Conservation (phyloP, 2,888 invertebrate species). For the Aphelenchoides bicaudatus region DNA sequence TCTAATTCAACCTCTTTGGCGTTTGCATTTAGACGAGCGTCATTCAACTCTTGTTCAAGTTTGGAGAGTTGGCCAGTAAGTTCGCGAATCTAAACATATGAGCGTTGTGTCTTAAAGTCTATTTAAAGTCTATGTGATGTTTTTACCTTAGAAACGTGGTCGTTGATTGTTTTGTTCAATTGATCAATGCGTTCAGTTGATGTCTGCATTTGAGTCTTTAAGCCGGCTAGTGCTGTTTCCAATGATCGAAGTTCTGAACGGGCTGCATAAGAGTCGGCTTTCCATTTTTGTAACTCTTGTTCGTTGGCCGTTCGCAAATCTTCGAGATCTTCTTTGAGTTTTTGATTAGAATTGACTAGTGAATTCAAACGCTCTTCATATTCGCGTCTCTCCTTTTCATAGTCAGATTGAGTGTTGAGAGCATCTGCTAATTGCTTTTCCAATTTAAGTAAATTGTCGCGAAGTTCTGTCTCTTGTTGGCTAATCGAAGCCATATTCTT, state of each 20-base stretch:
- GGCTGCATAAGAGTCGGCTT: slow-evolving; percentile 53
- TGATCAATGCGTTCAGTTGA: slow-evolving; percentile 50
- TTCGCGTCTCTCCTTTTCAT: slow-evolving; percentile 54
- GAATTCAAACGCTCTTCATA: slow-evolving; percentile 57
- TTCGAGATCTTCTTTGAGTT: slow-evolving; percentile 55
- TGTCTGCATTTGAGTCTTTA: slow-evolving; percentile 55
- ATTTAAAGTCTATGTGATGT: too few relatives aligned
- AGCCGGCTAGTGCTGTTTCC: slow-evolving; percentile 49
- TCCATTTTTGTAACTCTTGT: slow-evolving; percentile 60
- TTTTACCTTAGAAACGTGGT: slow-evolving; percentile 54
- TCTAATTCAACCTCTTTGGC: slow-evolving; percentile 56
- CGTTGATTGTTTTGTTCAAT: slow-evolving; percentile 54
- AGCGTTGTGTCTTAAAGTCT: too few relatives aligned
- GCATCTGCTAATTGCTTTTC: slow-evolving; percentile 55
- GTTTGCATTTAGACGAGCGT: slow-evolving; percentile 39
- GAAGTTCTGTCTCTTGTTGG: slow-evolving; percentile 49
- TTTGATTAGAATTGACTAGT: slow-evolving; percentile 46
- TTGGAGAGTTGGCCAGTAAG: slow-evolving; percentile 54
- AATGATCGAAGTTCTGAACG: slow-evolving; percentile 55
- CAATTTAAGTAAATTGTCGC: slow-evolving; percentile 46
- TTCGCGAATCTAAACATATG: slow-evolving; percentile 25
- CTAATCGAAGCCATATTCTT: slow-evolving; percentile 50
- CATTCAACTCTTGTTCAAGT: slow-evolving; percentile 56
- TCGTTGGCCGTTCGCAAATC: slow-evolving; percentile 49
- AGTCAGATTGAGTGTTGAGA: slow-evolving; percentile 52